These are phyloP conservation scores for Diabrotica virgifera DNA, from an alignment of 1,140 invertebrate genomes.

Conservation along the genomic window DNA sequence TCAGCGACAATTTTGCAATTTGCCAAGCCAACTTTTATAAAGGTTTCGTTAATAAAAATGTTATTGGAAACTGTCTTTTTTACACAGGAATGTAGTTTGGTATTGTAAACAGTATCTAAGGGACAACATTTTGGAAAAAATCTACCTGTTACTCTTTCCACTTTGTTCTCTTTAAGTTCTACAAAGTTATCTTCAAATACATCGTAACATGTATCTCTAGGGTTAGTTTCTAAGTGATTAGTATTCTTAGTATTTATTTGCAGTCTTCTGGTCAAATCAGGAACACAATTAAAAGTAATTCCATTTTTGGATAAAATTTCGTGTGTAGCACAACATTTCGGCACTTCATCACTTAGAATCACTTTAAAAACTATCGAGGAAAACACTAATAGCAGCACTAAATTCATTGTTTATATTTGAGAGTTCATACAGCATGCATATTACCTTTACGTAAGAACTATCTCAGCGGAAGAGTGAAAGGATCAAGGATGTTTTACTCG, in stretches of 20 bases:
- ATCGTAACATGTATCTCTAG: not conserved
- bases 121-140: constrained; percentile 39
- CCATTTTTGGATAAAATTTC: constrained; percentile 2
- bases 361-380: not conserved
- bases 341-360: not conserved
- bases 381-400: too few relatives aligned
- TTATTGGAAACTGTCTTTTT: constrained; percentile 10
- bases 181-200: not conserved
- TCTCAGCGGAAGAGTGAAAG: too few relatives aligned
- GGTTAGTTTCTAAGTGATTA: constrained; percentile 1
- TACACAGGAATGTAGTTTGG: constrained; percentile 26
- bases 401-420: too few relatives aligned
- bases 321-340: not conserved
- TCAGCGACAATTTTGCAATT: constrained; percentile 32
- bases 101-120: constrained; percentile 28
- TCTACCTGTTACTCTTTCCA: not conserved
- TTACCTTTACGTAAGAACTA: too few relatives aligned
- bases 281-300: not conserved
- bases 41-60: constrained; percentile 23
- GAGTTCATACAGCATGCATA: too few relatives aligned
- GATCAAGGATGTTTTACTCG: not conserved
- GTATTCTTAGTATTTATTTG: constrained; percentile 18
- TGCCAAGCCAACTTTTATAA: constrained; percentile 30
- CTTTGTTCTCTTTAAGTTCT: not conserved
- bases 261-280: constrained; percentile 3